phyloP scores from a whole-genome alignment of 2,888 invertebrate species.

The Melipona bicolor region DNA sequence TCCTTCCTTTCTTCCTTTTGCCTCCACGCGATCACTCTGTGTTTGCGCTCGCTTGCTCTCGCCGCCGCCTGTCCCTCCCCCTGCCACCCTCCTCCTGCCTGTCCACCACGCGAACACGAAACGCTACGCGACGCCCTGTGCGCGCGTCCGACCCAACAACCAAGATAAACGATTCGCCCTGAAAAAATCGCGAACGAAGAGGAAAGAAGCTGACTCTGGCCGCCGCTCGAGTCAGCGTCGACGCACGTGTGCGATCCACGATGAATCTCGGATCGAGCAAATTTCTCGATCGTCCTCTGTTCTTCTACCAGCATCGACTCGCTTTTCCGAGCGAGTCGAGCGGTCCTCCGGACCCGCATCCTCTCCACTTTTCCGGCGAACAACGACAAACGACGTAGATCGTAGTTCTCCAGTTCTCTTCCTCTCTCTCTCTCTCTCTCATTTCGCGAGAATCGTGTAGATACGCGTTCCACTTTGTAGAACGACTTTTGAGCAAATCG shows the following conservation, averaged over 20 bases:
- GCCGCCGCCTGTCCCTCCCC: neutral
- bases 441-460: too few relatives aligned
- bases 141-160: neutral
- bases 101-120: constrained; percentile 29
- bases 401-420: too few relatives aligned
- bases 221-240: neutral
- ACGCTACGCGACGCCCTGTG: neutral
- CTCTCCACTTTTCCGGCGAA: too few relatives aligned
- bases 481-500: too few relatives aligned
- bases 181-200: neutral
- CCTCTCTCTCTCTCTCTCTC: too few relatives aligned
- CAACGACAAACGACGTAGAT: too few relatives aligned
- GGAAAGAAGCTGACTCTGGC: neutral
- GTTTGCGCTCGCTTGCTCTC: constrained; percentile 13
- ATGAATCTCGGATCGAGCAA: neutral
- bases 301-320: neutral
- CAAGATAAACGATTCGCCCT: neutral
- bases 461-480: too few relatives aligned
- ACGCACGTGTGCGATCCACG: neutral
- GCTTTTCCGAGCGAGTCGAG: too few relatives aligned
- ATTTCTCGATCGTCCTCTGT: neutral
- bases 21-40: too few relatives aligned
- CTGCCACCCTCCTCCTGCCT: neutral
- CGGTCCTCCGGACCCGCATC: too few relatives aligned
- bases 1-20: neutral